Percentiles rank a stretch among this genome's conserved stretches.
phyloP scores from a whole-genome alignment of 2,888 invertebrate species.

The Aporophyla nigra region DNA sequence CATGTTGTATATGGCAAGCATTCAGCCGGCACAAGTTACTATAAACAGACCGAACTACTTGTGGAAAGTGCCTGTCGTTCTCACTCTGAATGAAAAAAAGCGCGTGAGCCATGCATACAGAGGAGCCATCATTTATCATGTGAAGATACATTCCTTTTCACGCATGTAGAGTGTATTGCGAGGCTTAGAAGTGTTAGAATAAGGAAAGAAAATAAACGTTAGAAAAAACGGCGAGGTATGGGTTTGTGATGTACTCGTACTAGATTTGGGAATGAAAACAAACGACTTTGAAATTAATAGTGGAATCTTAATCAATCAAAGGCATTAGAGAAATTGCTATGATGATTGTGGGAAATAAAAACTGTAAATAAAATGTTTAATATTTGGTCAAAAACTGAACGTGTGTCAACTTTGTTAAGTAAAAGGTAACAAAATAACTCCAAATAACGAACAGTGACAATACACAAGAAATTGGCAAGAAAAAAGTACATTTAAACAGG shows the following conservation, averaged over 20 bases:
- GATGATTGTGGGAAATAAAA: not conserved
- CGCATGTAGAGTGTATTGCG: conserved; percentile 6
- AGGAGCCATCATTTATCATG: conserved; percentile 55
- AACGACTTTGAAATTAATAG: not conserved
- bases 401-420: not conserved
- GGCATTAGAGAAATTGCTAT: not conserved
- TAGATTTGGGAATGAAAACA: not conserved
- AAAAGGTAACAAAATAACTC: conserved; percentile 44
- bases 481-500: conserved; percentile 73
- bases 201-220: conserved; percentile 4
- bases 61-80: conserved; percentile 52
- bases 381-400: not conserved
- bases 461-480: conserved; percentile 67
- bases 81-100: conserved; percentile 53
- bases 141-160: conserved; percentile 55
- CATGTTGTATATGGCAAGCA: conserved; percentile 8
- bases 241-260: not conserved
- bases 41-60: conserved; percentile 54
- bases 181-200: conserved; percentile 18
- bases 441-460: conserved; percentile 46
- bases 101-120: conserved; percentile 59
- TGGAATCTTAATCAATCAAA: not conserved
- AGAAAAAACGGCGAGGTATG: not conserved
- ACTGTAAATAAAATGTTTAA: not conserved
- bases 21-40: conserved; percentile 37